Conservation (phyloP, 2,888 invertebrate species). For the Orthonevra nobilis region DNA sequence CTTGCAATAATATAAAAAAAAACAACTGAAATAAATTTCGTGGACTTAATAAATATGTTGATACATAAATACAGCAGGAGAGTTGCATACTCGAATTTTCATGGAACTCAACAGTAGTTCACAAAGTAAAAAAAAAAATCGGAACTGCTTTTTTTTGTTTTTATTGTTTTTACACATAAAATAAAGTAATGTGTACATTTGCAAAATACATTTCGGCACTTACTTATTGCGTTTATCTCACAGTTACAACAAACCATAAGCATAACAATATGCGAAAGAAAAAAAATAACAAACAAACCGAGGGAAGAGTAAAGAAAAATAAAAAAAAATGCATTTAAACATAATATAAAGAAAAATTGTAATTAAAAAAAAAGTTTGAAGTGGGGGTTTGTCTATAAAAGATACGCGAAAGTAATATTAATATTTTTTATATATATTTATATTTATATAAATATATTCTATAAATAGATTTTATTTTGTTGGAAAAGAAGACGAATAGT, state of each 20-base stretch:
- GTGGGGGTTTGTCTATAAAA: constrained; percentile 56
- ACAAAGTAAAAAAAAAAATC: too few species aligned
- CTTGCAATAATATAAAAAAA: not conserved
- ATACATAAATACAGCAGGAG: constrained; percentile 13
- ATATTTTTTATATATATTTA: constrained; percentile 69
- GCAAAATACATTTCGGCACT: constrained; percentile 38
- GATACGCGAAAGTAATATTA: constrained; percentile 45
- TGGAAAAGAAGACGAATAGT: constrained; percentile 63
- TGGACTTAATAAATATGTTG: constrained; percentile 52
- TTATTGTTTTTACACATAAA: too few species aligned
- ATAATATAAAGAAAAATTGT: too few species aligned
- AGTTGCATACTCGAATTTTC: too few species aligned
- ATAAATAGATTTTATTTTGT: constrained; percentile 70
- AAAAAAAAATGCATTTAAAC: too few species aligned
- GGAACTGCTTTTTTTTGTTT: constrained; percentile 30
- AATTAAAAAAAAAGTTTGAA: constrained; percentile 31
- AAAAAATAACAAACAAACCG: too few species aligned
- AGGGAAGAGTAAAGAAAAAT: constrained; percentile 50
- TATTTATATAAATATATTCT: constrained; percentile 70
- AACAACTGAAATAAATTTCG: constrained; percentile 35
- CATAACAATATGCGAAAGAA: too few species aligned
- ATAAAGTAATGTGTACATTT: too few species aligned
- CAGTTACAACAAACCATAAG: constrained; percentile 2
- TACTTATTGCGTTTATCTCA: constrained; percentile 5
- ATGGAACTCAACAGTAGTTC: too few species aligned